Evolutionary conservation across 1,140 invertebrate genomes (phyloP), one percentile per base, ranked within the genome.

Genomic region (Psix sp.): DNA sequence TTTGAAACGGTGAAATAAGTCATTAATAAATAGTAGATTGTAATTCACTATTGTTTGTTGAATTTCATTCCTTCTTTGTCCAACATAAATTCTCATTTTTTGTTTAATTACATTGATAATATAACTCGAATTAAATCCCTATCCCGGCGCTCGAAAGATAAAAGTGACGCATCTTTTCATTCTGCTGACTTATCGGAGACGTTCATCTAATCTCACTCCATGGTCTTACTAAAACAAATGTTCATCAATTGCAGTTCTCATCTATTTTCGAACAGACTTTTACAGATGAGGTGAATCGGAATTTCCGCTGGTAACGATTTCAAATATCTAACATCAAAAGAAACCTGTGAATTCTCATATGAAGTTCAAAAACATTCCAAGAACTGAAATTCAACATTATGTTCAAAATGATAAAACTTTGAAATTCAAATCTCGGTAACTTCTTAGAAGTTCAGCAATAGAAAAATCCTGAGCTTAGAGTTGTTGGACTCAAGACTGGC

Each of bases 121-220:
- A 62, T 42, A 18, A 56, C 42, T 60, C 54, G 52, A 68, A 60
- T 60, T 60, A 70, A 54, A 62, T 60, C 48, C 29, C 40, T 60
- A 56, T 62, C 62, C 42, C 36, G 20, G 35, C 24, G 31, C 49
- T 39, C 49, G 0, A 48, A 56, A 54, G 66, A 70, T 56, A 70
- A 62, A 56, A 60, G 48, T 70, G 56, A 70, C 35, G 42, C 42
- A 29, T 40, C 56, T 42, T 56, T 70, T 70, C 42, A 62, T 56
- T 62, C 49, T 56, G 66, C 56, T 62, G 66, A 70, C 56, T 70
- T 70, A 70, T 70, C 66, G 49, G 49, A 54, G 56, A 70, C 66
- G 62, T 70, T 70, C 49, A 70, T 62, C 62, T 56, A 43, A 62
- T 40, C 56, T 42, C 56, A 62, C 24, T 36, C 66, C 56, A 70